Base-by-base conservation (phyloP, 64 coral and sea anemone species). In the Platygyra sinensis region DNA sequence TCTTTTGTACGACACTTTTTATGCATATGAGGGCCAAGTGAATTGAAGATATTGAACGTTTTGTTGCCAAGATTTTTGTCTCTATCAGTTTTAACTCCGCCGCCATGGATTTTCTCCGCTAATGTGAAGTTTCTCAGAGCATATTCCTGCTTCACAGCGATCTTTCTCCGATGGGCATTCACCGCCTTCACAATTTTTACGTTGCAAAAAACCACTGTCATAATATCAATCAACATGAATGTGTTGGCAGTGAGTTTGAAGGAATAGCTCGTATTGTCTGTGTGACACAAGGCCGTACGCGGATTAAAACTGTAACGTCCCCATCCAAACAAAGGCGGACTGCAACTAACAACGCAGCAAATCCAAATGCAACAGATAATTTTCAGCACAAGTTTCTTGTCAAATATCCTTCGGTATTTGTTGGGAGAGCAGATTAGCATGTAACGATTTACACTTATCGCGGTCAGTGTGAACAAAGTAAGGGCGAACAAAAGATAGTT, bases 381-480 rank as follows among this genome's bases (percentile, higher is more conserved):
- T 30, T 72, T 39, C 10, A 64, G 51, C 3, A 93, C 86, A 25
- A 67, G 15, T 10, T 64, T 93, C 86, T 67, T 71, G 67, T 32
- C 42, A 57, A 81, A 88, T 33, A 54, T 20, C 16, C 7, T 3
- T 25, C n/a, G 32, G 19, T 93, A 93, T 64, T 64, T 88, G 33
- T 49, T 33, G 19, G 64, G 91, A 72, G 82, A 82, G 14, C 78
- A 52, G 22, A 93, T 76, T 1, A 88, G 50, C 32, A 93, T 28
- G 22, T 86, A 93, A 10, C 91, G 86, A 67, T 82, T 93, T 36
- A 93, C 73, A 60, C 86, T 93, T 63, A 93, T 89, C 12, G 91
- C 76, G 9, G 86, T 93, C 9, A 93, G 33, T n/a, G 86, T 89
- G 52, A 88, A 75, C 14, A 93, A 59, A 49, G 85, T 93, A 17